Evolutionary conservation across 30 jellyfish, hydroid and myxozoan species (phyloP).

Genomic region (Morbakka virulenta): DNA sequence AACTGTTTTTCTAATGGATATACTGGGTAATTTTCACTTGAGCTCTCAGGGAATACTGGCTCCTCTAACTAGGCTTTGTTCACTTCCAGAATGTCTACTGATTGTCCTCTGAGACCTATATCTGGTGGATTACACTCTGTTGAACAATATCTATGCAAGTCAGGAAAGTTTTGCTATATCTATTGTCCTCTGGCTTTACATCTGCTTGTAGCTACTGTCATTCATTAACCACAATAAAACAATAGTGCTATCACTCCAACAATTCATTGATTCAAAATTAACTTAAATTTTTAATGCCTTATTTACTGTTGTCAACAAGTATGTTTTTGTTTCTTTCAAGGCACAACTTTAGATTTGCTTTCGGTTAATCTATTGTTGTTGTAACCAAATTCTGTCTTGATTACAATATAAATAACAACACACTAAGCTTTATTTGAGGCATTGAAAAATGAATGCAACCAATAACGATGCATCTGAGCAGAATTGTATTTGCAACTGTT

Average conservation of each 20-base stretch:
- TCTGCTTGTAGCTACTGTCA: constrained; percentile 21
- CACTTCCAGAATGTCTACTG: not conserved
- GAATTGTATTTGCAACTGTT: not conserved
- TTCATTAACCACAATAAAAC: constrained; percentile 15
- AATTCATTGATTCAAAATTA: not conserved
- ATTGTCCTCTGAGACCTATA: constrained; percentile 43
- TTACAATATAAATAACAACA: not conserved
- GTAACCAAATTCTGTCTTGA: constrained; percentile 3
- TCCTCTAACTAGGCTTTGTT: constrained; percentile 51
- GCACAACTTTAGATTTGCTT: constrained; percentile 13
- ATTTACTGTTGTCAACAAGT: not conserved
- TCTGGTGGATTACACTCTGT: constrained; percentile 52
- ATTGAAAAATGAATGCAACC: not conserved
- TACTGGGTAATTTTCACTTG: constrained; percentile 28
- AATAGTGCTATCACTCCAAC: constrained; percentile 48
- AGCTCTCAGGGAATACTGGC: constrained; percentile 43
- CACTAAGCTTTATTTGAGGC: not conserved
- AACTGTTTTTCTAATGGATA: constrained; percentile 4
- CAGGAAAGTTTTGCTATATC: constrained; percentile 17
- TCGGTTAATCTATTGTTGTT: not conserved
- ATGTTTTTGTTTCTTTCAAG: constrained; percentile 3
- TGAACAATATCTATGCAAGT: constrained; percentile 31
- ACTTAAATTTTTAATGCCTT: constrained; percentile 4
- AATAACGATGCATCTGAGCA: not conserved
- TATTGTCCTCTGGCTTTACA: constrained; percentile 8